A percentile compares a stretch with the other conserved stretches of the same genome.
Evolutionary conservation across 2,113 vertebrate genomes (phyloP).

Genomic region (Diphyllodes magnificus): DNA sequence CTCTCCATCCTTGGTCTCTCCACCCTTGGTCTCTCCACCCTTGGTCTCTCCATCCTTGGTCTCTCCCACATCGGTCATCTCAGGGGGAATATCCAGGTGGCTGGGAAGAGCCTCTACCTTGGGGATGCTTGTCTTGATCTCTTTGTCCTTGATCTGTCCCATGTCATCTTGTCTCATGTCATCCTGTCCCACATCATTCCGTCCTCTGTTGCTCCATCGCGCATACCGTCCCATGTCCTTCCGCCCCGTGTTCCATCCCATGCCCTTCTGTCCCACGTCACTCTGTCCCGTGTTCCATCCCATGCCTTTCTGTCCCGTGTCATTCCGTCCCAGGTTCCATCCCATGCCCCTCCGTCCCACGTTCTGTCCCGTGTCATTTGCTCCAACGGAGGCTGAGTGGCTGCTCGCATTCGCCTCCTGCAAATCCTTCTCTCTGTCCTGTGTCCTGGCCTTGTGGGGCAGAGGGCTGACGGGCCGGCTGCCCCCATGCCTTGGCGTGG

Average conservation of each 20-base stretch:
- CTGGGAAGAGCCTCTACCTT: neutral
- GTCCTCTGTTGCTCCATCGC: neutral
- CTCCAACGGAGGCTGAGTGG: accelerated
- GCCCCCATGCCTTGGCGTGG: accelerated
- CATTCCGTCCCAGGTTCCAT: neutral
- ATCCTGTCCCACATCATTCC: neutral
- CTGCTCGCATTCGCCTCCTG: accelerated
- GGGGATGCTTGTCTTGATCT: neutral
- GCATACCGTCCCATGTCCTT: too few relatives aligned
- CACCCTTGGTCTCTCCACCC: neutral
- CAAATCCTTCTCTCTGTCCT: neutral
- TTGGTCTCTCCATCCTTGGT: neutral
- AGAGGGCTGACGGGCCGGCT: accelerated
- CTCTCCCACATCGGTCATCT: too few relatives aligned
- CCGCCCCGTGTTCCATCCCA: neutral
- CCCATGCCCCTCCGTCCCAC: neutral
- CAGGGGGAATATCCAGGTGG: neutral
- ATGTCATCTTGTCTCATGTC: neutral
- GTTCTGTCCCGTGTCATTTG: neutral
- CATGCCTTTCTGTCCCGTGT: too few relatives aligned
- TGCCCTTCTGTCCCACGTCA: neutral
- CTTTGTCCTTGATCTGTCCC: neutral
- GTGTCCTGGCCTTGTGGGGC: accelerated
- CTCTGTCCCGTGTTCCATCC: neutral
- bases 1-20: neutral